Evolutionary conservation across 35 echinoderm and acorn worm genomes (phyloP).

Genomic region (Stichopus chloronotus): DNA sequence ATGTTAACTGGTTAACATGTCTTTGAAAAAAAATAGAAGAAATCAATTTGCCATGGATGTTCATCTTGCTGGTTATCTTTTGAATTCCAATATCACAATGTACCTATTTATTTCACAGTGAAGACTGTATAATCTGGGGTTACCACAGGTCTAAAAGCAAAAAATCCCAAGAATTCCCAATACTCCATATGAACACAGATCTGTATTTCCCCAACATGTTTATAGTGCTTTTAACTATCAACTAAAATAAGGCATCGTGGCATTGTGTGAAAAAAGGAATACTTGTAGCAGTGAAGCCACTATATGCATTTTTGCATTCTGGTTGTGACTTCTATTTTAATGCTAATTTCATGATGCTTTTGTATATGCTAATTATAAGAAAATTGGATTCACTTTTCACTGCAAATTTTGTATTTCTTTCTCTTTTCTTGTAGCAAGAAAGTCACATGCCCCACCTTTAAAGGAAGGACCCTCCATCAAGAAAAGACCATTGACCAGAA

Average conservation of each 20-base stretch:
- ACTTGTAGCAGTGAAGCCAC: not conserved
- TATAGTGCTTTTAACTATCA: not conserved
- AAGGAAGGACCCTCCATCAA: not conserved
- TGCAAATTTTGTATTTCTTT: conserved; percentile 3
- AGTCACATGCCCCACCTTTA: not conserved
- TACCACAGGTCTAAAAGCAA: not conserved
- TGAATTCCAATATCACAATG: conserved; percentile 16
- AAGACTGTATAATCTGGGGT: not conserved
- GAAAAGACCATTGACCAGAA: not conserved
- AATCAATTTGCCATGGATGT: not conserved
- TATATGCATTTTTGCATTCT: not conserved
- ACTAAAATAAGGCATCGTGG: not conserved
- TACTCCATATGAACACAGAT: not conserved
- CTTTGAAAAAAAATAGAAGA: not conserved
- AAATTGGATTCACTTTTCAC: not conserved
- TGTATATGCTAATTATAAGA: not conserved
- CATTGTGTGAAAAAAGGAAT: not conserved
- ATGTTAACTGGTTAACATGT: not conserved
- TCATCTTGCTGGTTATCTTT: conserved; percentile 1
- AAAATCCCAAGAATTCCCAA: not conserved
- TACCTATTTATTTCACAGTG: not conserved
- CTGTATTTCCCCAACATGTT: not conserved
- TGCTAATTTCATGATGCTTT: not conserved
- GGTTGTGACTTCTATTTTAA: not conserved
- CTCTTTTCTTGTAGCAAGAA: conserved; percentile 15